Percentiles rank a stretch among this genome's conserved stretches.
phyloP scores from a whole-genome alignment of 64 coral and sea anemone genomes.

The Actinia tenebrosa region DNA sequence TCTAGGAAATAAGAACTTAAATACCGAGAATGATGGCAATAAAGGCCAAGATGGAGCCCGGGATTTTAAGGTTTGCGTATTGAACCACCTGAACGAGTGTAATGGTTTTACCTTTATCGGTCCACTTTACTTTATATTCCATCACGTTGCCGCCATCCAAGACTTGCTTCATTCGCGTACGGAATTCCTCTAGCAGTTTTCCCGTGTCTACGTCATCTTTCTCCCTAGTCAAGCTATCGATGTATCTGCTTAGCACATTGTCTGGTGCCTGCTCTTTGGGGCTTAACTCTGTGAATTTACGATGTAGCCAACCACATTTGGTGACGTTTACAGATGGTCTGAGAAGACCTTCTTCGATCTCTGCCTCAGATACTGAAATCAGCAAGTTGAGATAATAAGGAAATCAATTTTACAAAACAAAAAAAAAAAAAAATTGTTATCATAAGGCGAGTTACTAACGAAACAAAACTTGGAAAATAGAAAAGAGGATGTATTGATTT shows the following conservation, averaged over 20 bases:
- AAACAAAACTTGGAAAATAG: no score
- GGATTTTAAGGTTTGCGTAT: no score
- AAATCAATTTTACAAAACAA: not conserved
- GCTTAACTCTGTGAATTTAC: constrained; percentile 36
- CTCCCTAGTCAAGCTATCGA: constrained; percentile 18
- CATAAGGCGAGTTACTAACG: not conserved
- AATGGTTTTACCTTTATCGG: not conserved
- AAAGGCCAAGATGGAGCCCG: no score
- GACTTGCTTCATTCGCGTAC: constrained; percentile 17
- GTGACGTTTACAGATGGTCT: constrained; percentile 21
- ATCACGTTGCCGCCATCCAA: constrained; percentile 19
- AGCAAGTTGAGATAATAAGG: constrained; percentile 48
- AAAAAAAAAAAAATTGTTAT: not conserved
- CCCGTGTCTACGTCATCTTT: constrained; percentile 4
- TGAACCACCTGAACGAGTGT: no score
- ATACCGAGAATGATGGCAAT: no score
- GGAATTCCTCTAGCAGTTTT: constrained; percentile 32
- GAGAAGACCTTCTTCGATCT: constrained; percentile 57
- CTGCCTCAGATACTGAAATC: constrained; percentile 62
- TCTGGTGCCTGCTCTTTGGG: constrained; percentile 3
- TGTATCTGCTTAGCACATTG: constrained; percentile 35
- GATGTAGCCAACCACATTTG: constrained; percentile 75
- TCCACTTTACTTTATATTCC: constrained; percentile 44
- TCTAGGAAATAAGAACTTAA: no score
- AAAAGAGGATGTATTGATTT: no score